Percentiles rank a stretch among this genome's conserved stretches.
Evolutionary conservation across 2,888 invertebrate genomes (phyloP).

Genomic region (Hartigia nigra): DNA sequence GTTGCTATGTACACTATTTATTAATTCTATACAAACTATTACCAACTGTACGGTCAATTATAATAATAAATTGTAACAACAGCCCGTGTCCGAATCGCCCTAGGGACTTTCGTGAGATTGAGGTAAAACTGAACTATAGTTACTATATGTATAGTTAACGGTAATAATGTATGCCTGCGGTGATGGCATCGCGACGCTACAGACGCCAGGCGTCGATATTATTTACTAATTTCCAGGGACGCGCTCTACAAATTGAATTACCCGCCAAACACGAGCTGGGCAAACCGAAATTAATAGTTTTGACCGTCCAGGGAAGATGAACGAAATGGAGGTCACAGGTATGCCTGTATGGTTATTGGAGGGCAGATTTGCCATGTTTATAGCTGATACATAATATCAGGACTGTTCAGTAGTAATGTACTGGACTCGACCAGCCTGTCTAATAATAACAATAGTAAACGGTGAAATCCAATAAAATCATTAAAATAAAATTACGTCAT

Average conservation of each 20-base stretch:
- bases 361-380: conserved; percentile 46
- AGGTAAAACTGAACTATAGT: conserved; percentile 1
- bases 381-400: conserved; percentile 48
- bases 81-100: neutral
- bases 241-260: conserved; percentile 52
- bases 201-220: conserved; percentile 35
- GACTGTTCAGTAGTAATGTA: conserved; percentile 53
- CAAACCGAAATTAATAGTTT: conserved; percentile 60
- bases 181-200: conserved; percentile 9
- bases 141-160: conserved; percentile 24
- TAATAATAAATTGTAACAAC: neutral
- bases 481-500: neutral
- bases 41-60: neutral
- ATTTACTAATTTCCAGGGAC: conserved; percentile 45
- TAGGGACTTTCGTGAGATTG: neutral
- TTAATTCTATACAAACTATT: neutral
- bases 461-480: conserved; percentile 10
- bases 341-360: conserved; percentile 47
- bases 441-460: conserved; percentile 58
- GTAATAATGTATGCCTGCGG: conserved; percentile 45
- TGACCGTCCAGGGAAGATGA: conserved; percentile 44
- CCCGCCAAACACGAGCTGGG: conserved; percentile 37
- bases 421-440: conserved; percentile 52
- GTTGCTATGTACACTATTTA: neutral
- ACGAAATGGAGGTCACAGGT: neutral